These are phyloP conservation scores for Malaclemys terrapin DNA, from an alignment of 2,113 vertebrate genomes.

Conservation along the genomic window DNA sequence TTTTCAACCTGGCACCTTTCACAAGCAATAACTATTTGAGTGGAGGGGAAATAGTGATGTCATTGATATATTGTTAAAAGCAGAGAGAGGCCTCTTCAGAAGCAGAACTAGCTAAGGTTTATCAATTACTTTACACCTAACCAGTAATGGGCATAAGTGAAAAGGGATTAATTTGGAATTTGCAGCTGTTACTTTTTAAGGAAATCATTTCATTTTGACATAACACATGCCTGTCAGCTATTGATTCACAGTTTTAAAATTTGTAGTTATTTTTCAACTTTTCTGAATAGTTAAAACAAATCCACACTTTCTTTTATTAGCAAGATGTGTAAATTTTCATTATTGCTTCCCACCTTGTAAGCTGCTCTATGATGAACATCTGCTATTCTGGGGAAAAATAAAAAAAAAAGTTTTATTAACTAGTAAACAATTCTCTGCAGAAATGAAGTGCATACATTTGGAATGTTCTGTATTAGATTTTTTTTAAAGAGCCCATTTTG, in stretches of 20 bases:
- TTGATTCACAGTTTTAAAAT: background rate
- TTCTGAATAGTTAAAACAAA: background rate
- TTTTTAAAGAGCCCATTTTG: background rate
- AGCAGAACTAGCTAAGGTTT: background rate
- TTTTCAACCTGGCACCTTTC: background rate
- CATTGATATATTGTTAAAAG: background rate
- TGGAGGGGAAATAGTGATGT: background rate
- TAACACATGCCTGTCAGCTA: background rate
- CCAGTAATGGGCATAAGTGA: background rate
- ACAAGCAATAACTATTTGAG: background rate
- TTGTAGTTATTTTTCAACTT: background rate
- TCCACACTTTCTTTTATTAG: background rate
- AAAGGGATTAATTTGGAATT: background rate
- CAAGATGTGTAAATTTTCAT: background rate
- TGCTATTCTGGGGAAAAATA: background rate
- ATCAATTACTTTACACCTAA: background rate
- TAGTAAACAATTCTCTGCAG: background rate
- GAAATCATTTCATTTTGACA: background rate
- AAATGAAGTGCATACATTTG: background rate
- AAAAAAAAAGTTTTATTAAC: background rate
- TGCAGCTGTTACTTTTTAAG: background rate
- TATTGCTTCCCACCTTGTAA: background rate
- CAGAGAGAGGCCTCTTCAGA: background rate
- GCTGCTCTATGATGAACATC: background rate
- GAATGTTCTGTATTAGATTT: background rate